phyloP scores from a whole-genome alignment of 2,113 vertebrate species.

The Mirza zaza region DNA sequence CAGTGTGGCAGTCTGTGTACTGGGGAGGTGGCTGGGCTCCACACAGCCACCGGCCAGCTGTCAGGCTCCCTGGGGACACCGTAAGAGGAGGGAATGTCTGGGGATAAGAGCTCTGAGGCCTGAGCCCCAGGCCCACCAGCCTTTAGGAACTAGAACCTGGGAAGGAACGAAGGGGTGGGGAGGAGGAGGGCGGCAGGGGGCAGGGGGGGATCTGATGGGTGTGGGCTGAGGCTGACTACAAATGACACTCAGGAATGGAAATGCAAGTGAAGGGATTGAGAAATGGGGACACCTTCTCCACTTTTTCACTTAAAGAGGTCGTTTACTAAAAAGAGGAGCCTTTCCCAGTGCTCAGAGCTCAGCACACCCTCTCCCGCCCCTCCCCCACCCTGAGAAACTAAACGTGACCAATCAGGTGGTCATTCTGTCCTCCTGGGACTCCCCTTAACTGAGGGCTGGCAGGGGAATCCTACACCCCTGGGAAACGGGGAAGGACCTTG shows the following conservation, averaged over 20 bases:
- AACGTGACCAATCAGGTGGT: neutral
- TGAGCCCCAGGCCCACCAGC: neutral
- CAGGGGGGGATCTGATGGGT: neutral
- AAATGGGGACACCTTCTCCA: neutral
- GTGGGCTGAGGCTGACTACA: neutral
- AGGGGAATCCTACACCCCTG: neutral
- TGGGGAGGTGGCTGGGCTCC: neutral
- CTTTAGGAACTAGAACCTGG: neutral
- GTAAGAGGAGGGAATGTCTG: too few species aligned
- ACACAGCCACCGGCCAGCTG: accelerated
- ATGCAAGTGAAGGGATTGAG: neutral
- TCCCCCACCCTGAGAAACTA: too few species aligned
- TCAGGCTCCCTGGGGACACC: neutral
- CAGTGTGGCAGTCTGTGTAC: neutral
- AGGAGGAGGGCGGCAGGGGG: neutral
- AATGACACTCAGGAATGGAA: neutral
- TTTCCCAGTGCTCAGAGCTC: neutral
- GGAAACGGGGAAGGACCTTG: neutral
- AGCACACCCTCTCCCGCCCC: too few species aligned
- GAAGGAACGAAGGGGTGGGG: neutral
- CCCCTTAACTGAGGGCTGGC: neutral
- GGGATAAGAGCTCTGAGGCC: neutral
- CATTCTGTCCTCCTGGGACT: neutral
- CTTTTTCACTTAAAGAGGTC: neutral
- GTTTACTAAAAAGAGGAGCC: neutral